Conservation (phyloP, 2,113 vertebrate species). For the Pseudorectes ferrugineus region DNA sequence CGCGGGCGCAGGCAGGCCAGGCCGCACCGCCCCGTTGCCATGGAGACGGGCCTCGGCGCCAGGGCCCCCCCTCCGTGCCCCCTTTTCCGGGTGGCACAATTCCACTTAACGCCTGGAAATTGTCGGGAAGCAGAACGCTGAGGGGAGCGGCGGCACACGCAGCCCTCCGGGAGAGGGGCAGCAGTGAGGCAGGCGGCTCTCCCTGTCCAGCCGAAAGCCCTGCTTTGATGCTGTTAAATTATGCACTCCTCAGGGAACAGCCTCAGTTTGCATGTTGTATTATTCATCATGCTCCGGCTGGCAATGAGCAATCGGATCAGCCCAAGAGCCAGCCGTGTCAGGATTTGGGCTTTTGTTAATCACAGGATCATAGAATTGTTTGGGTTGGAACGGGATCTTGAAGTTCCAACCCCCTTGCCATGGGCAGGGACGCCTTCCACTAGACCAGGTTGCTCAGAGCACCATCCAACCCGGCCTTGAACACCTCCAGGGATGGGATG, state of each 20-base stretch:
- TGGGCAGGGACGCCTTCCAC: not conserved
- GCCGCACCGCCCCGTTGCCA: not conserved
- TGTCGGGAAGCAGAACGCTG: not conserved
- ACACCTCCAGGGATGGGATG: not conserved
- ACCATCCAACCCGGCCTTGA: too few relatives aligned
- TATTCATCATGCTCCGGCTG: not conserved
- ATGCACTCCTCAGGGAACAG: not conserved
- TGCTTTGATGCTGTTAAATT: not conserved
- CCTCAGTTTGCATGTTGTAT: not conserved
- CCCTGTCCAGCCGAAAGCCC: not conserved
- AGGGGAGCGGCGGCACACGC: accelerated
- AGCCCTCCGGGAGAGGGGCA: not conserved
- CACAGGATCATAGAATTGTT: not conserved
- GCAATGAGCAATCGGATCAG: not conserved
- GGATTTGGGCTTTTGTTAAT: not conserved
- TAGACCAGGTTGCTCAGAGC: not conserved
- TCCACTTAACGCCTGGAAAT: accelerated
- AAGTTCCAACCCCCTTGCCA: not conserved
- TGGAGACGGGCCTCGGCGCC: not conserved
- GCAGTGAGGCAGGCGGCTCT: not conserved
- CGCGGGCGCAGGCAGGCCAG: not conserved
- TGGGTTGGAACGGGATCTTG: not conserved
- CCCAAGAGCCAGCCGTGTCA: not conserved
- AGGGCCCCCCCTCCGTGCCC: accelerated
- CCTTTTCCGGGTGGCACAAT: not conserved